phyloP scores from a whole-genome alignment of 2,113 vertebrate genomes.

The Strigops habroptila region DNA sequence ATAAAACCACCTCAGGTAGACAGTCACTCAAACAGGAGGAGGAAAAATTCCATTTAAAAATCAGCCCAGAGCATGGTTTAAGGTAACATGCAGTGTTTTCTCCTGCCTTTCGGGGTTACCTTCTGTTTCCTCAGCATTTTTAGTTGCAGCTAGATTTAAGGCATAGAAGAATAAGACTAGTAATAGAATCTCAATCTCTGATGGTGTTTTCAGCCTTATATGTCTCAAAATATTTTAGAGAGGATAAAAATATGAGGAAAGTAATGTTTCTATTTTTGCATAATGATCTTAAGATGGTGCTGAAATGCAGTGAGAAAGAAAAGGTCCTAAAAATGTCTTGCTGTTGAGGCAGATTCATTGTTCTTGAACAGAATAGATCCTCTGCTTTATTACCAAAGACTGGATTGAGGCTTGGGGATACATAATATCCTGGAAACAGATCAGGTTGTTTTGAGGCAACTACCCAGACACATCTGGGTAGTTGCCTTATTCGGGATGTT shows the following conservation, averaged over 20 bases:
- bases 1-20: background rate
- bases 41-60: background rate
- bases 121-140: background rate
- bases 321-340: background rate
- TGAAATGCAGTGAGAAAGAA: slow-evolving; percentile 29
- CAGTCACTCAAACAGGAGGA: background rate
- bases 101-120: background rate
- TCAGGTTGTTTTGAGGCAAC: background rate
- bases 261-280: slow-evolving; percentile 6
- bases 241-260: background rate
- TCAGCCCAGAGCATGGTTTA: background rate
- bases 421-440: background rate
- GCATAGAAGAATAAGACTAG: background rate
- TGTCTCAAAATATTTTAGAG: background rate
- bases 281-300: slow-evolving; percentile 33
- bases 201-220: background rate
- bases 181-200: background rate
- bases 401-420: background rate
- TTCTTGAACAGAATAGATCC: background rate
- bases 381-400: background rate
- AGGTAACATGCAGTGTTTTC: background rate
- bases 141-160: background rate
- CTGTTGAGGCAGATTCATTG: background rate
- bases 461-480: background rate
- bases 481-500: background rate